phyloP scores from a whole-genome alignment of 2,113 vertebrate species.

The Tupaia tana region DNA sequence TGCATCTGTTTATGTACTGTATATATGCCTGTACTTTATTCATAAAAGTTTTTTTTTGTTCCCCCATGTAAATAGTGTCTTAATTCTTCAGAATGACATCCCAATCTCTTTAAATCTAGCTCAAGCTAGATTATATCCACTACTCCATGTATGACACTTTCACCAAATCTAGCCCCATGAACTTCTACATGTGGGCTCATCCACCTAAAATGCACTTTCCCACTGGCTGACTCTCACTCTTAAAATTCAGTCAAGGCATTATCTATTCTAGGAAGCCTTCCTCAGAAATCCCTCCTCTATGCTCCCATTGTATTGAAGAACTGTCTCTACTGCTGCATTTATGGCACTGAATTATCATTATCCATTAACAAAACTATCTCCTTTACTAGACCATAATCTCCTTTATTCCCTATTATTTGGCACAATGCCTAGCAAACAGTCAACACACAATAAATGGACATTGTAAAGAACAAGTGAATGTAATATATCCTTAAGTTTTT shows the following conservation, averaged over 20 bases:
- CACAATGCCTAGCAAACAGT: slow-evolving; percentile 40
- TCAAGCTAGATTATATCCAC: background rate
- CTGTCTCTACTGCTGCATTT: slow-evolving; percentile 16
- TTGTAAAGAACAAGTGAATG: slow-evolving; percentile 42
- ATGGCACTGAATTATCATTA: slow-evolving; percentile 57
- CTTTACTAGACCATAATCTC: slow-evolving; percentile 3
- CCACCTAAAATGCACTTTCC: background rate
- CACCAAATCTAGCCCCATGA: background rate
- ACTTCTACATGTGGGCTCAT: background rate
- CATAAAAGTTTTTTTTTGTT: background rate
- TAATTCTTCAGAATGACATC: background rate
- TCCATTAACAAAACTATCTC: slow-evolving; percentile 43
- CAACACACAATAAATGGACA: slow-evolving; percentile 15
- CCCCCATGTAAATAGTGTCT: background rate
- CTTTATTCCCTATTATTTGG: slow-evolving; percentile 34
- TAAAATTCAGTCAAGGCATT: background rate
- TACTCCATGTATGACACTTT: background rate
- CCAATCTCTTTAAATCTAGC: background rate
- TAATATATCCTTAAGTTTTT: slow-evolving; percentile 17
- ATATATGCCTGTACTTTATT: background rate
- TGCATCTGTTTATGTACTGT: background rate
- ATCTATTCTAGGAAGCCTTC: slow-evolving; percentile 39
- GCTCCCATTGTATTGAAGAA: background rate
- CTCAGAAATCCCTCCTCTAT: slow-evolving; percentile 43
- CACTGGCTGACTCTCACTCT: background rate